Evolutionary conservation across 2,888 invertebrate genomes (phyloP).

Genomic region (Synanthedon myopaeformis): DNA sequence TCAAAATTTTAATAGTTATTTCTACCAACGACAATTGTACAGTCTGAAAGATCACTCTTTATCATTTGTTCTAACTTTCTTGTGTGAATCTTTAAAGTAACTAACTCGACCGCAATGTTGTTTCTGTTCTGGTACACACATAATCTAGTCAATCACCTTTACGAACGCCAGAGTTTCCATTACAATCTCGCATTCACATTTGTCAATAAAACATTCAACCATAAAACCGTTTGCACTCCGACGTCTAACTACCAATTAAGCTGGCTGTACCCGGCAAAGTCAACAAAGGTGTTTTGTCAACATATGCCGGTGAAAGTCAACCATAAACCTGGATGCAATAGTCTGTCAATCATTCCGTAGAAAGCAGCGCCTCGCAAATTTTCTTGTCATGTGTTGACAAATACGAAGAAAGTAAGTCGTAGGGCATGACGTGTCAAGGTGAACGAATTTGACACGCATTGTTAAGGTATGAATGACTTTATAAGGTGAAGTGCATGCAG

Average conservation of each 20-base stretch:
- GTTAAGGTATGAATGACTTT: background rate
- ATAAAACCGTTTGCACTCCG: background rate
- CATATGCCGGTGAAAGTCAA: background rate
- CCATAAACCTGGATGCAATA: background rate
- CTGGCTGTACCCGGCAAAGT: background rate
- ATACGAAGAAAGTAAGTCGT: constrained; percentile 24
- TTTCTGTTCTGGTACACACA: too few species aligned
- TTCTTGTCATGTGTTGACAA: constrained; percentile 36
- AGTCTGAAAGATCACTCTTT: too few species aligned
- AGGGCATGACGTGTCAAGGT: background rate
- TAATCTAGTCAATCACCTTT: too few species aligned
- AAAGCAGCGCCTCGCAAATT: constrained; percentile 26
- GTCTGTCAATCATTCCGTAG: constrained; percentile 21
- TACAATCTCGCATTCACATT: too few species aligned
- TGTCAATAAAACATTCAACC: background rate
- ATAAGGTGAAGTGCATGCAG: background rate
- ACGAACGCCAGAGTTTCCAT: too few species aligned
- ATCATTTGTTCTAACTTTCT: too few species aligned
- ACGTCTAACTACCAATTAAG: background rate
- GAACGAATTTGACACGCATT: background rate
- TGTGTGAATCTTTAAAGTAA: too few species aligned
- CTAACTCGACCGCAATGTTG: background rate
- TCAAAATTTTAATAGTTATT: too few species aligned
- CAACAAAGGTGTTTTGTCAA: background rate
- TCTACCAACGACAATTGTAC: too few species aligned